A percentile compares a stretch with the other conserved stretches of the same genome.
Conservation (phyloP, 2,888 invertebrate genomes). For the Adela reaumurella region DNA sequence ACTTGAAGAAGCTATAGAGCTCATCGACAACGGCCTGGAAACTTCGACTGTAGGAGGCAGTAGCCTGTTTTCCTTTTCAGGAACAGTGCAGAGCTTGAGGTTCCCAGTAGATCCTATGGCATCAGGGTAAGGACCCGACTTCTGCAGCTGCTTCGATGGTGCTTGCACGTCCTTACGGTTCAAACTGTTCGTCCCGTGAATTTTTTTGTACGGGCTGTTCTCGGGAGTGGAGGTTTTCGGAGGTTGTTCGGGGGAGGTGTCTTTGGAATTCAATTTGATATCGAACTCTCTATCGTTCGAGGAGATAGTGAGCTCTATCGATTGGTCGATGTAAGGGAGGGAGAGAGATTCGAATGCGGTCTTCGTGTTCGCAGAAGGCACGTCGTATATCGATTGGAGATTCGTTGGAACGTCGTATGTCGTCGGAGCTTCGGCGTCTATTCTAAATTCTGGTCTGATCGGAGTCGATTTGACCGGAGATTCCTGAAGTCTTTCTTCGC, state of each 20-base stretch:
- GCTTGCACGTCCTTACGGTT: conserved; percentile 35
- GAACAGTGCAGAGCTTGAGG: conserved; percentile 29
- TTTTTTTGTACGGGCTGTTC: conserved; percentile 30
- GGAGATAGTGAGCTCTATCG: conserved; percentile 44
- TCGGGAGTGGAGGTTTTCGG: conserved; percentile 23
- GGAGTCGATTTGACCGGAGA: conserved; percentile 18
- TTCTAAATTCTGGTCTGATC: conserved; percentile 33
- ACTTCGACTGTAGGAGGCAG: conserved; percentile 54
- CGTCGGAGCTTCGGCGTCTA: conserved; percentile 27
- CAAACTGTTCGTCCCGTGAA: conserved; percentile 33
- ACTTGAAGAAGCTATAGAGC: conserved; percentile 74
- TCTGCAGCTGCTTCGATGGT: conserved; percentile 29
- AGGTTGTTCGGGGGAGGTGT: conserved; percentile 33
- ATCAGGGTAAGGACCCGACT: conserved; percentile 37
- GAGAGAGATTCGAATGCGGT: conserved; percentile 45
- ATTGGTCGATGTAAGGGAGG: conserved; percentile 46
- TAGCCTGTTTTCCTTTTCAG: conserved; percentile 43
- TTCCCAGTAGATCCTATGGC: conserved; percentile 40
- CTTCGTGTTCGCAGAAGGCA: conserved; percentile 35
- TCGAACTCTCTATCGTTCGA: conserved; percentile 51
- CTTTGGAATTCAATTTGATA: conserved; percentile 41
- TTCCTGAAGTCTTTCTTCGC: conserved; percentile 18
- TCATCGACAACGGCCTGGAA: conserved; percentile 68
- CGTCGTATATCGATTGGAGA: conserved; percentile 45
- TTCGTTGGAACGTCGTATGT: conserved; percentile 47